Percentiles rank a stretch among this genome's conserved stretches.
These are phyloP conservation scores for Styela plicata DNA, from an alignment of 23 tunicate species.

Conservation along the genomic window DNA sequence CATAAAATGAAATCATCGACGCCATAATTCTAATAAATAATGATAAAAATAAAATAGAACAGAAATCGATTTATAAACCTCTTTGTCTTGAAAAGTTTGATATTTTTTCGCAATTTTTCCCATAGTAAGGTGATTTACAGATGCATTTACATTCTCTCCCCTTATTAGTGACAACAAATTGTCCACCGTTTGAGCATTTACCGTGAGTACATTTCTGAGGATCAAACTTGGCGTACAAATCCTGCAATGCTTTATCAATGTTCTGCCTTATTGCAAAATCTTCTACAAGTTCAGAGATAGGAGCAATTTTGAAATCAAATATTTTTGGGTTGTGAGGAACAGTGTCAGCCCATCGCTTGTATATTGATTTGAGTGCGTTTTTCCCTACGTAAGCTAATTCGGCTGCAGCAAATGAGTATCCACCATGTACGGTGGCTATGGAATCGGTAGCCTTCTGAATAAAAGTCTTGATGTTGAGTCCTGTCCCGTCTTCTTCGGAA, in stretches of 20 bases:
- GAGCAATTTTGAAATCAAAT: slow-evolving; percentile 29
- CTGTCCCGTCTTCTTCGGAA: neutral
- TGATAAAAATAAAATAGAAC: no score
- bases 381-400: slow-evolving; percentile 27
- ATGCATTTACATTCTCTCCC: slow-evolving; percentile 33
- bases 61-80: no score
- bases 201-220: neutral
- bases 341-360: slow-evolving; percentile 25
- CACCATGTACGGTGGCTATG: slow-evolving; percentile 15
- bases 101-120: slow-evolving; percentile 8
- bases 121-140: slow-evolving; percentile 24
- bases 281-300: slow-evolving; percentile 26
- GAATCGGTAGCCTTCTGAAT: slow-evolving; percentile 16
- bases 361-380: slow-evolving; percentile 5
- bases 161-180: slow-evolving; percentile 5
- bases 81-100: no score
- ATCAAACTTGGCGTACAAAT: slow-evolving; percentile 19
- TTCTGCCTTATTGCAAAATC: slow-evolving; percentile 16
- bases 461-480: neutral
- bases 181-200: slow-evolving; percentile 13
- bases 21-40: no score
- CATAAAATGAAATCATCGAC: no score
- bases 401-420: slow-evolving; percentile 19
- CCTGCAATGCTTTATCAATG: slow-evolving; percentile 19
- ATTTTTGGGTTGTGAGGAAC: slow-evolving; percentile 19